Conservation (phyloP, 2,888 invertebrate genomes). For the Hirtodrosophila histrioides region DNA sequence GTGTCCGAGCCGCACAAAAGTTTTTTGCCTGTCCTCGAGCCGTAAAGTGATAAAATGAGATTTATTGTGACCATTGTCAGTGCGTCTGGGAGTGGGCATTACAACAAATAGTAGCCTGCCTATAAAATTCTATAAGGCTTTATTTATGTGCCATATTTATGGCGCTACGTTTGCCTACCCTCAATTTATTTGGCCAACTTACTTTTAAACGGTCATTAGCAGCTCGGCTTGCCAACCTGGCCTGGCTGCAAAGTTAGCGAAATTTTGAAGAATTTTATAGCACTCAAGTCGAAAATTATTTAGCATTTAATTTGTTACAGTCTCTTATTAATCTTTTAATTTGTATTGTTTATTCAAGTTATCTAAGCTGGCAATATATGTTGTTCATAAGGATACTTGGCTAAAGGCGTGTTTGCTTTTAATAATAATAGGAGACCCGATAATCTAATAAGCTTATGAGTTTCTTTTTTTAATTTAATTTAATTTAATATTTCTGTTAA, state of each 20-base stretch:
- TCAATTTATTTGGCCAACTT: slow-evolving; percentile 55
- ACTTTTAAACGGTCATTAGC: slow-evolving; percentile 54
- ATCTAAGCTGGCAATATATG: too few relatives aligned
- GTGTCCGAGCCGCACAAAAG: slow-evolving; percentile 32
- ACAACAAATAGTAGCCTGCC: slow-evolving; percentile 57
- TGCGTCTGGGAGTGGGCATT: slow-evolving; percentile 16
- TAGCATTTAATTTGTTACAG: too few relatives aligned
- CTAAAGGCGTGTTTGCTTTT: too few relatives aligned
- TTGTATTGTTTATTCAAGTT: too few relatives aligned
- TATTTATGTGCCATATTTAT: slow-evolving; percentile 61
- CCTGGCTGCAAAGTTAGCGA: background rate
- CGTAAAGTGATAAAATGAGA: slow-evolving; percentile 73
- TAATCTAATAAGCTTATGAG: too few relatives aligned
- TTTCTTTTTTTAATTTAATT: too few relatives aligned
- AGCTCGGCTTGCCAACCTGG: slow-evolving; percentile 24
- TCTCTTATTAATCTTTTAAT: too few relatives aligned
- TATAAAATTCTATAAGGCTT: slow-evolving; percentile 53
- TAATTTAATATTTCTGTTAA: too few relatives aligned
- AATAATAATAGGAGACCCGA: too few relatives aligned
- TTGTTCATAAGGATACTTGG: too few relatives aligned
- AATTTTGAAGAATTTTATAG: too few relatives aligned
- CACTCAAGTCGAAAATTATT: too few relatives aligned
- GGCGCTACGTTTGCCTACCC: slow-evolving; percentile 31
- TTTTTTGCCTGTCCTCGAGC: slow-evolving; percentile 52
- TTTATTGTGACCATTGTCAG: slow-evolving; percentile 65